Conservation (phyloP, 2,888 invertebrate genomes). For the Galerucella nymphaeae region DNA sequence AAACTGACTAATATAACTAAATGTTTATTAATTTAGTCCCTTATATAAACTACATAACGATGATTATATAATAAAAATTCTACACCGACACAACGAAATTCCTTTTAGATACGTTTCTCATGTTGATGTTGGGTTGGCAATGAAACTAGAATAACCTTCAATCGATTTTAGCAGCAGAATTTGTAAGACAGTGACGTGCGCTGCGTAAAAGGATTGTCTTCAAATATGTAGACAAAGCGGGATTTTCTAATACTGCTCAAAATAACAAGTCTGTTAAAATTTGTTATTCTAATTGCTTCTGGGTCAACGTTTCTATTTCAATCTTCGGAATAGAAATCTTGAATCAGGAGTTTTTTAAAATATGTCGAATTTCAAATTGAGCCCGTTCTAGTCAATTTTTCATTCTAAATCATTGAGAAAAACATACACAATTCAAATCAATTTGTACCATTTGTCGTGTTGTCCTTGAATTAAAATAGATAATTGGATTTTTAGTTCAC, state of each 20-base stretch:
- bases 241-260: neutral
- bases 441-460: too few species aligned
- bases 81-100: constrained; percentile 6
- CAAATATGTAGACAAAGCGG: neutral
- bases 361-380: too few species aligned
- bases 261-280: neutral
- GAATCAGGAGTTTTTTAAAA: too few species aligned
- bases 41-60: neutral
- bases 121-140: constrained; percentile 46
- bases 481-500: too few species aligned
- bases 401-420: too few species aligned
- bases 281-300: neutral
- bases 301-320: too few species aligned
- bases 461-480: too few species aligned
- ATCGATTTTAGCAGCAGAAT: constrained; percentile 31
- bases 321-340: too few species aligned
- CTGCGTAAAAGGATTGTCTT: neutral
- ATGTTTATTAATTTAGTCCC: neutral
- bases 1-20: neutral
- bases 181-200: constrained; percentile 7
- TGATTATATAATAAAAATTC: constrained; percentile 16
- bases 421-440: too few species aligned
- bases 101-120: constrained; percentile 24
- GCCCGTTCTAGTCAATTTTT: too few species aligned
- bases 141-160: constrained; percentile 29